Evolutionary conservation across 2,888 invertebrate genomes (phyloP).

Genomic region (Keiferia lycopersicella): DNA sequence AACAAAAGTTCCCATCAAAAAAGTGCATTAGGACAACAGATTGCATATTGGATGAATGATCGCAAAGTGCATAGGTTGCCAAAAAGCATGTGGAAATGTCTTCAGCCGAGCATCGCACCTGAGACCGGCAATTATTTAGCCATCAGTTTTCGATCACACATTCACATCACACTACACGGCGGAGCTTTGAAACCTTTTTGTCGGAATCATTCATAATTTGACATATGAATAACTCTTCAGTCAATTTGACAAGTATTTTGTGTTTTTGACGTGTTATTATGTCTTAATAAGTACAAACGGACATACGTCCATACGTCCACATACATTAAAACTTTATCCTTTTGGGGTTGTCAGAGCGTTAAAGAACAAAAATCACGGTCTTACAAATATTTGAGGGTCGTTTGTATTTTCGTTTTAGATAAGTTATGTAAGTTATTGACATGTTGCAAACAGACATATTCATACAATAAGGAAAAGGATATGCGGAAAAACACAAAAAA

Average conservation of each 20-base stretch:
- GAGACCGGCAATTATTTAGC: slow-evolving; percentile 55
- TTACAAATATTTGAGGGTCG: no score
- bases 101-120: slow-evolving; percentile 13
- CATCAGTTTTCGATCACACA: slow-evolving; percentile 63
- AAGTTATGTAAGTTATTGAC: no score
- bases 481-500: no score
- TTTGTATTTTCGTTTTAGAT: no score
- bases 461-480: no score
- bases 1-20: neutral
- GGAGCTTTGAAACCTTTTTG: slow-evolving; percentile 11
- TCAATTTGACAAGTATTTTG: slow-evolving; percentile 4
- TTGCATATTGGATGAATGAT: slow-evolving; percentile 41
- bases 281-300: neutral
- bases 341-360: no score
- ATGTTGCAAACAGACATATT: no score
- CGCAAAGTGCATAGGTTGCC: slow-evolving; percentile 53
- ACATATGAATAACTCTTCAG: slow-evolving; percentile 18
- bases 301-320: no score
- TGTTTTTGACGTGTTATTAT: slow-evolving; percentile 19
- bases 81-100: slow-evolving; percentile 31
- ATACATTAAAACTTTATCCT: no score
- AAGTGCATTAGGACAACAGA: neutral
- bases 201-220: slow-evolving; percentile 13
- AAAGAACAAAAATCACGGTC: no score
- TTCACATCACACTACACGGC: slow-evolving; percentile 16